Evolutionary conservation across 2,888 invertebrate species (phyloP).

Genomic region (Metellina segmentata): DNA sequence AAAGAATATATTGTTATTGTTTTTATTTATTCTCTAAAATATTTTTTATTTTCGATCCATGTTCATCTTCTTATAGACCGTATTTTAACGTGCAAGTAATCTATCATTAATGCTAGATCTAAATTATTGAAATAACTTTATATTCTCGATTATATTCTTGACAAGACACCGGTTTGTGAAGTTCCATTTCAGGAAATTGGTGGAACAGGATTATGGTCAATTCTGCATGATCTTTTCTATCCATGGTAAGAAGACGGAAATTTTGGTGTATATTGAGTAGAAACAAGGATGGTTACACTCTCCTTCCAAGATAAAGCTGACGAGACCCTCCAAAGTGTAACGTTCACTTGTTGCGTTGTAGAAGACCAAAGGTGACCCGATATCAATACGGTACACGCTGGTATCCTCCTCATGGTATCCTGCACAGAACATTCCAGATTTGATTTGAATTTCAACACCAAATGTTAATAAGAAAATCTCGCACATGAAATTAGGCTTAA

Average conservation of each 20-base stretch:
- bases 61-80: too few species aligned
- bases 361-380: slow-evolving; percentile 54
- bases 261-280: slow-evolving; percentile 52
- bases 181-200: too few species aligned
- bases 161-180: too few species aligned
- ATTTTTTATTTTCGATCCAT: too few species aligned
- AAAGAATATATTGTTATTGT: too few species aligned
- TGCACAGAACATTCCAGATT: slow-evolving; percentile 55
- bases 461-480: slow-evolving; percentile 54
- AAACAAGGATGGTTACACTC: neutral
- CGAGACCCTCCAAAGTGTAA: slow-evolving; percentile 37
- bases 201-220: too few species aligned
- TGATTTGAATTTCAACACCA: neutral
- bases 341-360: neutral
- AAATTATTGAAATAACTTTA: too few species aligned
- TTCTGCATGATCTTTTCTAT: neutral
- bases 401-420: slow-evolving; percentile 60
- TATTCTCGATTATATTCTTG: too few species aligned
- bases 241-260: slow-evolving; percentile 15
- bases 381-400: slow-evolving; percentile 76
- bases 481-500: slow-evolving; percentile 68
- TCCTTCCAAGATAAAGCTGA: slow-evolving; percentile 25
- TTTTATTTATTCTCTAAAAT: too few species aligned
- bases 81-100: too few species aligned
- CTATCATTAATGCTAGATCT: too few species aligned